These are phyloP conservation scores for Microplitis demolitor DNA, from an alignment of 1,140 invertebrate species.

Conservation along the genomic window DNA sequence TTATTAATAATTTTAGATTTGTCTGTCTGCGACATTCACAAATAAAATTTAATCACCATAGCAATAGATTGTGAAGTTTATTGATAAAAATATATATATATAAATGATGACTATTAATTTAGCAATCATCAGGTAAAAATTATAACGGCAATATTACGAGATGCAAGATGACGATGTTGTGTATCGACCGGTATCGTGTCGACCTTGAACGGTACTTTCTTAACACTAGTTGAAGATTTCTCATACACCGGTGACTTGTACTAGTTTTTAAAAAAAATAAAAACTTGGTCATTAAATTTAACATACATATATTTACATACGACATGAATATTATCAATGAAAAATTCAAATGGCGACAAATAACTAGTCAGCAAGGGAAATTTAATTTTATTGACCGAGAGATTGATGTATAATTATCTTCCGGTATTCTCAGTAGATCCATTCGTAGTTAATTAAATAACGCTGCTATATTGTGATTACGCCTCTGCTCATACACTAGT, in stretches of 20 bases:
- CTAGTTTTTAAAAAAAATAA: too few species aligned
- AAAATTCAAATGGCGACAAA: too few species aligned
- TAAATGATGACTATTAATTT: not conserved
- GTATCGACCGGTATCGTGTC: conserved; percentile 31
- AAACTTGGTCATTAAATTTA: not conserved
- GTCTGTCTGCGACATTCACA: too few species aligned
- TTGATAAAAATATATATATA: too few species aligned
- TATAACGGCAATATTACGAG: conserved; percentile 2
- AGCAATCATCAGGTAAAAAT: not conserved
- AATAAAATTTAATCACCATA: too few species aligned
- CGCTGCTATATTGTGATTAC: not conserved
- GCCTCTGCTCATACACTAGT: not conserved
- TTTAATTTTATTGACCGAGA: not conserved
- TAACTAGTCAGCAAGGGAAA: not conserved
- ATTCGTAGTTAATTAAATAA: not conserved
- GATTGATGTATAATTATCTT: not conserved
- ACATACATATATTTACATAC: not conserved
- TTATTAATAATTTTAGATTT: too few species aligned
- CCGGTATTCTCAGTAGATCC: not conserved
- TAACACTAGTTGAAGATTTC: conserved; percentile 17
- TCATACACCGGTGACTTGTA: not conserved
- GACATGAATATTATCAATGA: not conserved
- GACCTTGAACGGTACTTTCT: conserved; percentile 47
- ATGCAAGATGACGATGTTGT: not conserved
- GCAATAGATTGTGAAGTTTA: too few species aligned